Conservation (phyloP, 2,113 vertebrate species). For the Hipposideros armiger region DNA sequence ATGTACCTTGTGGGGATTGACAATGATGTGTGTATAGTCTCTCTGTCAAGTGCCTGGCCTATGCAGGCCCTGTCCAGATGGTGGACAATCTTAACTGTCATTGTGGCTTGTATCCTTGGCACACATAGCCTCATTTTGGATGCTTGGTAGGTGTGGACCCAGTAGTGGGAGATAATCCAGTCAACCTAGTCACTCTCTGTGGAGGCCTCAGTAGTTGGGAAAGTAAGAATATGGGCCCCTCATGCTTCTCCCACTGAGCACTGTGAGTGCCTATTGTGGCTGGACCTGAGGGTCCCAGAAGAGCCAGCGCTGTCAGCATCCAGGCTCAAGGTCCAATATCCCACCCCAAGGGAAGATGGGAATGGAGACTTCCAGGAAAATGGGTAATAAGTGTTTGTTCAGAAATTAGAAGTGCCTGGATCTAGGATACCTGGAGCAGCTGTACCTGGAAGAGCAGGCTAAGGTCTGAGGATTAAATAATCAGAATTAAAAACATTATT, state of each 20-base stretch:
- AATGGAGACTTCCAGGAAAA: neutral
- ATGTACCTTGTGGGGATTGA: neutral
- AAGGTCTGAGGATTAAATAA: neutral
- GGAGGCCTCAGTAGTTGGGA: neutral
- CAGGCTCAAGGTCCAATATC: neutral
- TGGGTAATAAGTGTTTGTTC: neutral
- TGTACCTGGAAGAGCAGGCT: neutral
- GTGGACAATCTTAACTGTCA: neutral
- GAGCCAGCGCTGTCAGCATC: neutral
- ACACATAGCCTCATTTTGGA: slow-evolving; percentile 2
- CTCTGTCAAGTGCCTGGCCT: neutral
- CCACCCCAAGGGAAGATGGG: neutral
- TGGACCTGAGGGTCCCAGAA: neutral
- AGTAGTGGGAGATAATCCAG: neutral
- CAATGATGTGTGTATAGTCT: neutral
- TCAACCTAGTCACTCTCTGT: neutral
- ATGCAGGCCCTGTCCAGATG: neutral
- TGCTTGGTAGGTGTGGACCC: neutral
- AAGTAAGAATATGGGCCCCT: neutral
- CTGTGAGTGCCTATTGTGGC: neutral
- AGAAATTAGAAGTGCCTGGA: neutral
- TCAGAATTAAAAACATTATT: slow-evolving; percentile 40
- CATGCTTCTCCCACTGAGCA: neutral
- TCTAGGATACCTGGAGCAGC: neutral
- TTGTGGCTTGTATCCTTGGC: neutral